Conservation (phyloP, 2,797 vertebrate species). For the Holocentrus rufus region DNA sequence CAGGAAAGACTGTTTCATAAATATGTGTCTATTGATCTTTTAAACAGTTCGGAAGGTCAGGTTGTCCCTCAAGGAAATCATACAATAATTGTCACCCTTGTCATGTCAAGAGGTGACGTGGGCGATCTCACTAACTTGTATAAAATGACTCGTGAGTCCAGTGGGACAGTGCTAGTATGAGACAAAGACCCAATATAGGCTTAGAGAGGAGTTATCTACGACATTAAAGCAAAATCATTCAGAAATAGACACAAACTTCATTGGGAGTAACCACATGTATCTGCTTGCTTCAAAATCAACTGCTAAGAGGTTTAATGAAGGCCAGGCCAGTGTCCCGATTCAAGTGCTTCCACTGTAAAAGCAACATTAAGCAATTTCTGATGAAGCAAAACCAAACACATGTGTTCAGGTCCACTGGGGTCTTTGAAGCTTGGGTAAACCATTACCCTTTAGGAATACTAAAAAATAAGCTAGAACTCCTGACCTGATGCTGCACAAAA, state of each 20-base stretch:
- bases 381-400: constrained; percentile 44
- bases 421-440: constrained; percentile 61
- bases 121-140: no score
- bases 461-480: not conserved
- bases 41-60: constrained; percentile 51
- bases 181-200: not conserved
- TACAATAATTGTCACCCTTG: no score
- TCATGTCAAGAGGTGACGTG: no score
- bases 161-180: not conserved
- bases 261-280: not conserved
- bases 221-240: no score
- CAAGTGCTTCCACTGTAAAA: constrained; percentile 1
- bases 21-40: constrained; percentile 64
- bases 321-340: not conserved
- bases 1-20: constrained; percentile 60
- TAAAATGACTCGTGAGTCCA: not conserved
- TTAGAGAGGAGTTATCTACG: not conserved
- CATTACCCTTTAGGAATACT: constrained; percentile 53
- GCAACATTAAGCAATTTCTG: constrained; percentile 8
- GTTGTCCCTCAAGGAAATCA: not conserved
- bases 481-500: no score
- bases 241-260: not conserved
- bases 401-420: constrained; percentile 25
- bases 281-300: no score
- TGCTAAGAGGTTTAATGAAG: not conserved